Evolutionary conservation across 2,888 invertebrate genomes (phyloP).

Genomic region (Latrodectus elegans): DNA sequence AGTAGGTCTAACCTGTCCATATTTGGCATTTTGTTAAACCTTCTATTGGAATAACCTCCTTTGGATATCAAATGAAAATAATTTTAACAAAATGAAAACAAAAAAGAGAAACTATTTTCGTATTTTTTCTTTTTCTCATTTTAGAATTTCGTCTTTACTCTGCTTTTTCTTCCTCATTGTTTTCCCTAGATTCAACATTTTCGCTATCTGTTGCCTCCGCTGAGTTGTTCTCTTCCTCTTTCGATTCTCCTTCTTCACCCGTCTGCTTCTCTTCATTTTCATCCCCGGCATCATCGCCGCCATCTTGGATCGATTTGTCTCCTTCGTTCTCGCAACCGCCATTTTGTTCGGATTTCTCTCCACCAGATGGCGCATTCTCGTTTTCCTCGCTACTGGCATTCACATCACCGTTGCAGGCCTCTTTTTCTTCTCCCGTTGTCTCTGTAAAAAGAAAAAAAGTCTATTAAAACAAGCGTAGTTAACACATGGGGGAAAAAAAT

Average conservation of each 20-base stretch:
- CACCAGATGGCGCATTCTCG: conserved; percentile 42
- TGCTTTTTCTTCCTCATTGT: conserved; percentile 49
- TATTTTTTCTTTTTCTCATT: conserved; percentile 28
- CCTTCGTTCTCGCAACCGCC: conserved; percentile 53
- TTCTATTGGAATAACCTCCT: conserved; percentile 58
- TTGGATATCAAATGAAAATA: conserved; percentile 48
- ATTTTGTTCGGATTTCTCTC: conserved; percentile 52
- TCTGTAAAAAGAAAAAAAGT: conserved; percentile 16
- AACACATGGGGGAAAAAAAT: neutral
- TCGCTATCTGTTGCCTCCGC: conserved; percentile 55
- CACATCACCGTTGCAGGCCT: conserved; percentile 54
- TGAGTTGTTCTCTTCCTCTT: conserved; percentile 22
- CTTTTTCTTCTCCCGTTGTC: conserved; percentile 31
- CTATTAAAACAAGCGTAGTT: neutral
- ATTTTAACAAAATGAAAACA: conserved; percentile 32
- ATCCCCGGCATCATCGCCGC: conserved; percentile 34
- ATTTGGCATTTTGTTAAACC: conserved; percentile 54
- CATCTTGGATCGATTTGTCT: conserved; percentile 57
- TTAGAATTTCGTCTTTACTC: conserved; percentile 29
- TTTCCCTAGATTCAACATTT: conserved; percentile 61
- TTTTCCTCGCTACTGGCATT: conserved; percentile 38
- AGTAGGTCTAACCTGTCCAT: conserved; percentile 22
- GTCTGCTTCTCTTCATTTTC: conserved; percentile 34
- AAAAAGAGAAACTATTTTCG: conserved; percentile 43
- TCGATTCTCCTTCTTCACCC: conserved; percentile 12